A percentile compares a stretch with the other conserved stretches of the same genome.
Conservation (phyloP, 2,888 invertebrate species). For the Spodoptera picta region DNA sequence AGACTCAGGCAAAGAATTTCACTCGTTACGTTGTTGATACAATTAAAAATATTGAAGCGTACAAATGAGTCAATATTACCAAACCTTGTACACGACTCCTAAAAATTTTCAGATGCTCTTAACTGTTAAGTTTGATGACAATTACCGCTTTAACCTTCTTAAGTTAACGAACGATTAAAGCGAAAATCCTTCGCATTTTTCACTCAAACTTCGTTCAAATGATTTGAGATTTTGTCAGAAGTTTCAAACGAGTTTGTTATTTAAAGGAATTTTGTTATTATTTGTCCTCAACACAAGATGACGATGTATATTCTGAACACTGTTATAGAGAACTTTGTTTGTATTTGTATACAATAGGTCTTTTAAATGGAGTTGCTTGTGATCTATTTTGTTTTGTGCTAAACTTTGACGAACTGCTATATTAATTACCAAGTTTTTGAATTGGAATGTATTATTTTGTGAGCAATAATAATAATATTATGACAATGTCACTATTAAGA, state of each 20-base stretch:
- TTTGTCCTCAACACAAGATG: conserved; percentile 24
- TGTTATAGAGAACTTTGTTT: conserved; percentile 5
- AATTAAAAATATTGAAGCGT: conserved; percentile 1
- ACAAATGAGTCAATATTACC: background rate
- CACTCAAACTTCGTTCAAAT: conserved; percentile 38
- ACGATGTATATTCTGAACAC: conserved; percentile 30
- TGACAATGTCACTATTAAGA: no score
- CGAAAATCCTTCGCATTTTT: conserved; percentile 46
- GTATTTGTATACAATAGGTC: conserved; percentile 2
- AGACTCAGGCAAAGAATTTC: no score
- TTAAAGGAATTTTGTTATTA: conserved; percentile 22
- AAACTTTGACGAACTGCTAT: no score
- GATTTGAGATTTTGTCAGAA: conserved; percentile 38
- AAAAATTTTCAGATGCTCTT: conserved; percentile 64
- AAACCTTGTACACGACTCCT: conserved; percentile 16
- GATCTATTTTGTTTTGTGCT: no score
- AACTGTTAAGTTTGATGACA: conserved; percentile 72
- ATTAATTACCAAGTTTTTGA: no score
- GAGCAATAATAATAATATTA: no score
- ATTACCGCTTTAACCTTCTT: conserved; percentile 59
- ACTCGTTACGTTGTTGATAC: no score
- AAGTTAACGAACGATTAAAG: conserved; percentile 58
- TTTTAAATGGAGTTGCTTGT: no score
- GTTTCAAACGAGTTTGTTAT: conserved; percentile 32
- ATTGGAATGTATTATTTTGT: no score